Percentiles rank a stretch among this genome's conserved stretches.
Conservation (phyloP, 2,888 invertebrate genomes). For the Xylota sylvarum region DNA sequence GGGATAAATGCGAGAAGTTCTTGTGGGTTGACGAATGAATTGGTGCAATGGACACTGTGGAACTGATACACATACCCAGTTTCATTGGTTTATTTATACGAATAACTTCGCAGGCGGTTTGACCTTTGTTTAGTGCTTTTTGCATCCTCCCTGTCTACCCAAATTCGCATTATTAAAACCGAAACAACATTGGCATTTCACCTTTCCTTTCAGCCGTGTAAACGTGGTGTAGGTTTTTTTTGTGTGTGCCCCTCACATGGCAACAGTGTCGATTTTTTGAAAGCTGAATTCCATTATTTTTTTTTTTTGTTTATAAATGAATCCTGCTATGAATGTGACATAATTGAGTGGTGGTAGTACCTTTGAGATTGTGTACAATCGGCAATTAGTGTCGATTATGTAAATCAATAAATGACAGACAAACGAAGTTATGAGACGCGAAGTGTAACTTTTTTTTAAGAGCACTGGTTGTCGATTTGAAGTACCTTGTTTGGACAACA, state of each 20-base stretch:
- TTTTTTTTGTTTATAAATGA: constrained; percentile 40
- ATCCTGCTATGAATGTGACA: constrained; percentile 49
- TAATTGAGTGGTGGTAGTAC: constrained; percentile 15
- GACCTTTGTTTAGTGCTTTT: constrained; percentile 59
- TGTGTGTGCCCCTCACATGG: constrained; percentile 18
- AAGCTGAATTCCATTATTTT: constrained; percentile 7
- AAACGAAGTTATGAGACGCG: not conserved
- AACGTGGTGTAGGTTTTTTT: not conserved
- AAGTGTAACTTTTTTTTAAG: constrained; percentile 12
- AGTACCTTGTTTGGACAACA: constrained; percentile 12
- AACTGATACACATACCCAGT: constrained; percentile 69
- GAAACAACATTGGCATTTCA: constrained; percentile 49
- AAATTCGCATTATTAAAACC: constrained; percentile 18
- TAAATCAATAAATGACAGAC: constrained; percentile 26
- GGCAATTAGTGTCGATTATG: constrained; percentile 43
- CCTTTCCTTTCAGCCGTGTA: constrained; percentile 53
- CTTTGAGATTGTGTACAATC: constrained; percentile 6
- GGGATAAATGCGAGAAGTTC: not conserved
- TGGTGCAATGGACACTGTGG: constrained; percentile 64
- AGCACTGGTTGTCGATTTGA: not conserved
- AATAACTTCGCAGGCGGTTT: constrained; percentile 22
- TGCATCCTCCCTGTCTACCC: constrained; percentile 2
- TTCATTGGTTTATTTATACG: constrained; percentile 67
- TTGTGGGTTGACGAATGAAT: constrained; percentile 36
- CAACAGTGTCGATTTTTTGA: constrained; percentile 43